Evolutionary conservation across 2,113 vertebrate species (phyloP), one percentile per base, ranked within the genome.

Genomic region (Xerus inauris): DNA sequence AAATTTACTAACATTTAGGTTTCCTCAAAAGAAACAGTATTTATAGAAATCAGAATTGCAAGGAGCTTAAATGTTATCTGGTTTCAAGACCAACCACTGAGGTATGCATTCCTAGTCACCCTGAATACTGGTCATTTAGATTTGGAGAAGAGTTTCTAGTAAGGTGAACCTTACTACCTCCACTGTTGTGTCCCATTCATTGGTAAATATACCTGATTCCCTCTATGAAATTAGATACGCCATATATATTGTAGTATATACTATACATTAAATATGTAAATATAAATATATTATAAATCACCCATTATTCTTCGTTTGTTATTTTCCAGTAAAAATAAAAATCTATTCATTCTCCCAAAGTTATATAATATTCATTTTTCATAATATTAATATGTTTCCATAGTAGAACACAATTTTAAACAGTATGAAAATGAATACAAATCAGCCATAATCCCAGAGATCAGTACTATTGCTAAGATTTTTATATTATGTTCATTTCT

Each of bases 261-360:
- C 26, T 62, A 26, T 28, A 62, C 10, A 62, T 62, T 62, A 62
- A 62, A 35, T n/a, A 8, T 65, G 45, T 45, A 6, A 38, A 26
- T 32, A 38, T 35, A 69, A 14, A 51, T 19, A 35, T 57, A 11
- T 73, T 19, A 57, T 40, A 49, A 72, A 24, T 3, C 67, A 83
- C 16, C 5, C 38, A 54, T 30, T 59, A 71, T 54, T 89, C 73
- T 87, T 81, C 32, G 11, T 32, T 22, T 79, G 4, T 65, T 49
- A 83, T 80, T 92, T 91, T 85, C 72, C 83, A 84, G 32, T 20
- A 85, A 94, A 88, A 76, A 11, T 57, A 49, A 26, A 93, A 93
- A 1, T 73, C 9, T 51, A 4, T 89, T 69, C 24, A 73, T 86
- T 83, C 81, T 40, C 2, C 26, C 57, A 54, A 90, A 77, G 30